Conservation (phyloP, 2,888 invertebrate genomes). For the Scaptomyza parva region DNA sequence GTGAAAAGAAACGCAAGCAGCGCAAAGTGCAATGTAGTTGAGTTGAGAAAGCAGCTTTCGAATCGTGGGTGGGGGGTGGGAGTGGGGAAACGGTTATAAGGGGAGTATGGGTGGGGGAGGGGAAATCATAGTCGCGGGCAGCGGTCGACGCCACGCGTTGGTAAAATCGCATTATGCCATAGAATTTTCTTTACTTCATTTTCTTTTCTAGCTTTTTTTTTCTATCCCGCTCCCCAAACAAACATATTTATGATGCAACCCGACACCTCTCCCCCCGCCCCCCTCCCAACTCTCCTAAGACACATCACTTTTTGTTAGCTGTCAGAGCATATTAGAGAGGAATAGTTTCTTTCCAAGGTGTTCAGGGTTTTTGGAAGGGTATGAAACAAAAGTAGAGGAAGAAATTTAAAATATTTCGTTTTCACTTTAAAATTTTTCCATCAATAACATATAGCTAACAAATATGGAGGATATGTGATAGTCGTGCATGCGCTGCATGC, state of each 20-base stretch:
- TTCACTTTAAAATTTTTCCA: too few species aligned
- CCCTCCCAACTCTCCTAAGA: too few species aligned
- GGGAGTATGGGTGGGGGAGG: neutral
- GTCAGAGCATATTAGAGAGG: neutral
- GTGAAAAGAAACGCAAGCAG: conserved; percentile 57
- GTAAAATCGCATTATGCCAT: conserved; percentile 64
- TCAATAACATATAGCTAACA: too few species aligned
- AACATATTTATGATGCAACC: conserved; percentile 35
- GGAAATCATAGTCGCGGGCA: conserved; percentile 25
- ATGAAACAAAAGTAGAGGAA: too few species aligned
- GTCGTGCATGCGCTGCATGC: conserved; percentile 5
- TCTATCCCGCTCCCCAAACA: neutral
- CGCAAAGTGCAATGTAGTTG: conserved; percentile 52
- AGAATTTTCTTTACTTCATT: conserved; percentile 23
- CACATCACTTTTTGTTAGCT: conserved; percentile 5
- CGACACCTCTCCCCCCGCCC: neutral
- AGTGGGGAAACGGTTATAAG: neutral
- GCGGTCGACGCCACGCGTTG: conserved; percentile 41
- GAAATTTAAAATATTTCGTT: too few species aligned
- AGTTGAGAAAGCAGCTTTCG: conserved; percentile 21
- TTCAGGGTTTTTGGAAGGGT: too few species aligned
- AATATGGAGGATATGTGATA: neutral
- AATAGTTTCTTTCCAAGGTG: too few species aligned
- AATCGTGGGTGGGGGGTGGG: neutral
- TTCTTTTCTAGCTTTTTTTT: neutral